These are phyloP conservation scores for Subacronicta megacephala DNA, from an alignment of 2,888 invertebrate species.

Conservation along the genomic window DNA sequence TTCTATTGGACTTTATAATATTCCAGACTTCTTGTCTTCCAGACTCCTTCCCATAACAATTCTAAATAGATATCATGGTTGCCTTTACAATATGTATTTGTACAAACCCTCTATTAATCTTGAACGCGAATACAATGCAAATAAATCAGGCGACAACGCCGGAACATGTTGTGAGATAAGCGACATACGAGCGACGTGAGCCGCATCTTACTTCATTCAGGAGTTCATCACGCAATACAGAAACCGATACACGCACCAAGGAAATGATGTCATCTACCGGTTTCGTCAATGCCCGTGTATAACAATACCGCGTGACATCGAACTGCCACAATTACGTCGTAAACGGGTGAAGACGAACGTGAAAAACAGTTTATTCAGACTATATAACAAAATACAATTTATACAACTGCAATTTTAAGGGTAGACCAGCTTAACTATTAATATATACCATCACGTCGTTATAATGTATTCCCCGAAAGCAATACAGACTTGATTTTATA, in stretches of 20 bases:
- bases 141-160: constrained; percentile 13
- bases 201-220: constrained; percentile 15
- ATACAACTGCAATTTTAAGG: no score
- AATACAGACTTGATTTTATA: no score
- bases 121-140: not conserved
- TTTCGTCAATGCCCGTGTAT: constrained; percentile 23
- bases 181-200: constrained; percentile 28
- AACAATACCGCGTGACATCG: constrained; percentile 7
- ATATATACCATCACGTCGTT: no score
- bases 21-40: no score
- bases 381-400: no score
- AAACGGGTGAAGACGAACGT: no score
- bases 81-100: not conserved
- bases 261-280: constrained; percentile 48
- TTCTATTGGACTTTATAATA: not conserved
- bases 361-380: no score
- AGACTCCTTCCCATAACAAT: no score
- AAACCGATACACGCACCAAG: constrained; percentile 36
- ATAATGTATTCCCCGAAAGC: no score
- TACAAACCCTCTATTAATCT: not conserved
- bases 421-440: no score
- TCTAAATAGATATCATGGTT: no score
- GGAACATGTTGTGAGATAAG: constrained; percentile 31
- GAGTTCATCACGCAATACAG: constrained; percentile 17
- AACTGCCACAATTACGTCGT: constrained; percentile 1